Evolutionary conservation across 2,797 vertebrate genomes (phyloP).

Genomic region (Scyliorhinus canicula): DNA sequence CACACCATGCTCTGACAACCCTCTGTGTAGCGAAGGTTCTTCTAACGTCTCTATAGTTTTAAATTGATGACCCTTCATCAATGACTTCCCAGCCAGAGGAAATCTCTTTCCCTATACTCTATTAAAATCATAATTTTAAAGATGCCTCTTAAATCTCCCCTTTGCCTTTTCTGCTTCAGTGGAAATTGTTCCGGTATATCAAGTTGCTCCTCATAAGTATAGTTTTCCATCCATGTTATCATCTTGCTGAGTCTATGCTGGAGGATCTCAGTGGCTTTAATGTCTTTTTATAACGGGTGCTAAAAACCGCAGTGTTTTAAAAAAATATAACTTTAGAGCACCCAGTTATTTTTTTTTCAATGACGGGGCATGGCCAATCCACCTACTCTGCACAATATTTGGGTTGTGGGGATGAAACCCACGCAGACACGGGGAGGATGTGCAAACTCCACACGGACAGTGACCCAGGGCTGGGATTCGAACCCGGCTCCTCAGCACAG

Average conservation of each 20-base stretch:
- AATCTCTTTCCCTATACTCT: background rate
- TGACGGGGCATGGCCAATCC: no score
- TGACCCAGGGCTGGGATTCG: no score
- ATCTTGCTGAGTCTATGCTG: background rate
- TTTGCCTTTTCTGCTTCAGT: background rate
- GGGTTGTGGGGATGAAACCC: no score
- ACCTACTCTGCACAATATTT: no score
- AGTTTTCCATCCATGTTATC: background rate
- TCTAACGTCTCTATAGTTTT: background rate
- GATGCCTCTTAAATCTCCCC: background rate
- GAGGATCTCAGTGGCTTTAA: background rate
- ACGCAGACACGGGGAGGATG: no score
- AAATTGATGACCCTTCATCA: background rate
- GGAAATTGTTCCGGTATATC: slow-evolving; percentile 16
- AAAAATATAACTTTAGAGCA: no score
- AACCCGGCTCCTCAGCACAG: no score
- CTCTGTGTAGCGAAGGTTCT: background rate
- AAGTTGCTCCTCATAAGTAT: background rate
- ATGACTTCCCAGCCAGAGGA: background rate
- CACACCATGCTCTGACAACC: background rate
- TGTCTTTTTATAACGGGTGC: background rate
- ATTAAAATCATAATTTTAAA: slow-evolving; percentile 24
- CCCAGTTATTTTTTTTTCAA: no score
- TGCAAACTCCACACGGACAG: no score
- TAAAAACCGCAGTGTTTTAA: no score